A percentile compares a stretch with the other conserved stretches of the same genome.
phyloP scores from a whole-genome alignment of 2,888 invertebrate species.

The Stenolophus ochropezus region DNA sequence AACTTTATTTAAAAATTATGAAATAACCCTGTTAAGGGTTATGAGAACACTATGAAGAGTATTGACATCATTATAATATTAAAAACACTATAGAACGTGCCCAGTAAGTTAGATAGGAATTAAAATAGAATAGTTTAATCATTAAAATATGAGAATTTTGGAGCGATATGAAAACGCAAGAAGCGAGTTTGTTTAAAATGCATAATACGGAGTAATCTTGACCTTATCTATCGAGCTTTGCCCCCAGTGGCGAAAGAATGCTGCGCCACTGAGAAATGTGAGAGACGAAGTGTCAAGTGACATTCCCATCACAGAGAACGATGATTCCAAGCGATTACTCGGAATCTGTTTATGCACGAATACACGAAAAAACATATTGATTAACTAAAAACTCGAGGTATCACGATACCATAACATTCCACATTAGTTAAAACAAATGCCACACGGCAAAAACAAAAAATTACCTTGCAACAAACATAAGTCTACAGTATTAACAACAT shows the following conservation, averaged over 20 bases:
- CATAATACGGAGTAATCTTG: neutral
- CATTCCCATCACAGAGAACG: neutral
- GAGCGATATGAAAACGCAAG: too few species aligned
- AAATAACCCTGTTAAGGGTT: too few species aligned
- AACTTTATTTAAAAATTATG: too few species aligned
- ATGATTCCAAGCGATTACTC: slow-evolving; percentile 1
- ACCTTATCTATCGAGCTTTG: neutral
- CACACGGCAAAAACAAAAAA: slow-evolving; percentile 46
- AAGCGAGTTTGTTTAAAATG: neutral
- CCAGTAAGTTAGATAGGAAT: too few species aligned
- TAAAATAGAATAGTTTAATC: too few species aligned
- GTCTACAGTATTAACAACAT: slow-evolving; percentile 48
- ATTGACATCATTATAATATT: too few species aligned
- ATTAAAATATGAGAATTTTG: too few species aligned
- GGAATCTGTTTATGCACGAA: neutral
- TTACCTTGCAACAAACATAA: slow-evolving; percentile 55
- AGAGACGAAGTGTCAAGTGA: slow-evolving; percentile 9
- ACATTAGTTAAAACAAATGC: slow-evolving; percentile 35
- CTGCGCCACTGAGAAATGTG: neutral
- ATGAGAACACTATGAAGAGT: too few species aligned
- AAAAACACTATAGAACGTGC: too few species aligned
- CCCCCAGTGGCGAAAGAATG: neutral
- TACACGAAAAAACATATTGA: slow-evolving; percentile 8
- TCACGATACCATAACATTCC: slow-evolving; percentile 28
- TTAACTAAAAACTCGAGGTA: slow-evolving; percentile 30